phyloP scores from a whole-genome alignment of 1,140 invertebrate genomes.

The Teleogryllus occipitalis region DNA sequence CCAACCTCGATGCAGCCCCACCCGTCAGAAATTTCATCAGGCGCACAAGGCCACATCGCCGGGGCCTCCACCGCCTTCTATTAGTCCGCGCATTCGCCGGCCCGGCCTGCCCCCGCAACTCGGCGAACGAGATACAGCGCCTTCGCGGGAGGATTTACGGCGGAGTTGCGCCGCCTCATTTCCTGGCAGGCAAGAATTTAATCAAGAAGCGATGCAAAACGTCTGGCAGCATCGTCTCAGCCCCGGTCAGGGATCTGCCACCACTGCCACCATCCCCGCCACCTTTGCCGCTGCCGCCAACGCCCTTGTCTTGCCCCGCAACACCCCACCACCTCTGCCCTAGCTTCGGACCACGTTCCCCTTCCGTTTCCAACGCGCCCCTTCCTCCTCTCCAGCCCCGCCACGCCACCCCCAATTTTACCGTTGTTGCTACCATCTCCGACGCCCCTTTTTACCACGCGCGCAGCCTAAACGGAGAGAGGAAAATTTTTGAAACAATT shows the following conservation, averaged over 20 bases:
- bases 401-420: background rate
- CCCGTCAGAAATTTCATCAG: too few species aligned
- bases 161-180: background rate
- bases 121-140: background rate
- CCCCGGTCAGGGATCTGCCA: background rate
- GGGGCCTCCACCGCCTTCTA: background rate
- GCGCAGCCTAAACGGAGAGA: background rate
- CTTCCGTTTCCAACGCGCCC: too few species aligned
- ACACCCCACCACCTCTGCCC: background rate
- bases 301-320: too few species aligned
- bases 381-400: background rate
- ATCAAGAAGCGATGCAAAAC: slow-evolving; percentile 1
- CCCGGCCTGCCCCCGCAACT: too few species aligned
- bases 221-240: background rate
- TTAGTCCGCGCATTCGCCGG: background rate
- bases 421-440: too few species aligned
- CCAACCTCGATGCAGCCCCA: too few species aligned
- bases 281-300: too few species aligned
- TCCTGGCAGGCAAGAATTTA: slow-evolving; percentile 3
- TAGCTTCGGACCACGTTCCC: too few species aligned
- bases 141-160: background rate
- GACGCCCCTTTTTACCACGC: too few species aligned
- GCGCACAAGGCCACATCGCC: too few species aligned
- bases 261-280: too few species aligned
- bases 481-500: background rate